Conservation (phyloP, 2,113 vertebrate genomes). For the Ciconia boyciana region DNA sequence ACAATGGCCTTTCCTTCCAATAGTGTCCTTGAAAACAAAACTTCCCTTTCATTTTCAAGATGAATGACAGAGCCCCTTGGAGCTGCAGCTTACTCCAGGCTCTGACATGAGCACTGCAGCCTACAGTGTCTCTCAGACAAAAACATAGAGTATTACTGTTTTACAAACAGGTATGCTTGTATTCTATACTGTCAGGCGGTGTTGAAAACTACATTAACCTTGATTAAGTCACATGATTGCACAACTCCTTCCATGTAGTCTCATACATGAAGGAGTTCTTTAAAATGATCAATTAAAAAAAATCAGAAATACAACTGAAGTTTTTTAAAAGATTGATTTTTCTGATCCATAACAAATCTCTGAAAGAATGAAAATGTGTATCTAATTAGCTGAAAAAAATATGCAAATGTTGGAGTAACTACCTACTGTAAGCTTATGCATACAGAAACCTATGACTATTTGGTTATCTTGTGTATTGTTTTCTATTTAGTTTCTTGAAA, state of each 20-base stretch:
- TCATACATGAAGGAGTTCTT: not conserved
- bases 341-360: not conserved
- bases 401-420: not conserved
- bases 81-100: not conserved
- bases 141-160: not conserved
- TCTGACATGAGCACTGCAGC: not conserved
- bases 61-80: not conserved
- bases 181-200: not conserved
- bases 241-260: not conserved
- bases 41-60: not conserved
- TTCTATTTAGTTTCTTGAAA: not conserved
- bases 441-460: not conserved
- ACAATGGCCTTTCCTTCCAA: not conserved
- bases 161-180: not conserved
- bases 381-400: not conserved
- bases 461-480: not conserved
- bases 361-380: not conserved
- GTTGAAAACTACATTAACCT: not conserved
- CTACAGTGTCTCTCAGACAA: not conserved
- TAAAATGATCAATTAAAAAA: not conserved
- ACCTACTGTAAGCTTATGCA: not conserved
- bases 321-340: not conserved
- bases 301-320: not conserved
- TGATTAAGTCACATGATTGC: not conserved
- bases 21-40: not conserved